A percentile compares a stretch with the other conserved stretches of the same genome.
Conservation (phyloP, 1,140 invertebrate species). For the Drosophila bifasciata region DNA sequence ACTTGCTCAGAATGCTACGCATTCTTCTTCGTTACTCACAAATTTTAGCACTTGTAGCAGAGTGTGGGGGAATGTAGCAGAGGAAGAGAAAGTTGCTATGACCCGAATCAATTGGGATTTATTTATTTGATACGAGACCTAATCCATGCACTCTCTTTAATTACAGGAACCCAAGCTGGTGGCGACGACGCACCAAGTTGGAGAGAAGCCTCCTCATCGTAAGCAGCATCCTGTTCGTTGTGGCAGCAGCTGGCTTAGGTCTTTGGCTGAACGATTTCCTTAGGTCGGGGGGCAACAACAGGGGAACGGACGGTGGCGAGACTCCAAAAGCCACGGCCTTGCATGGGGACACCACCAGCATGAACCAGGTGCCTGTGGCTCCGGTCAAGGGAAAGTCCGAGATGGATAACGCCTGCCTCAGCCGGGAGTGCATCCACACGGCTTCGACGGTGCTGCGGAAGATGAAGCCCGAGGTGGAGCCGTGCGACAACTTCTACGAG, state of each 20-base stretch:
- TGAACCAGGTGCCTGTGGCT: slow-evolving; percentile 54
- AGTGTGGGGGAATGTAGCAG: too few species aligned
- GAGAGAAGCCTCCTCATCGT: slow-evolving; percentile 90
- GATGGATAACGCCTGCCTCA: slow-evolving; percentile 85
- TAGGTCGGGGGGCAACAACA: background rate
- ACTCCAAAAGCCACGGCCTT: slow-evolving; percentile 64
- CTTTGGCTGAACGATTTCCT: slow-evolving; percentile 85
- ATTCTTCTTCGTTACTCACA: too few species aligned
- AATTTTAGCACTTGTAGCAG: too few species aligned
- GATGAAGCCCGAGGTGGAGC: slow-evolving; percentile 90
- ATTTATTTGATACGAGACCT: background rate
- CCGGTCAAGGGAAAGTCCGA: slow-evolving; percentile 44
- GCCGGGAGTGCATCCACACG: slow-evolving; percentile 89
- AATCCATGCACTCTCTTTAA: slow-evolving; percentile 6
- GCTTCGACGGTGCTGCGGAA: slow-evolving; percentile 89
- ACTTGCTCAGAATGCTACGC: too few species aligned
- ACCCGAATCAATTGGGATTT: slow-evolving; percentile 28
- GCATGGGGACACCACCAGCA: slow-evolving; percentile 45
- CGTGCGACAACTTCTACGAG: slow-evolving; percentile 95
- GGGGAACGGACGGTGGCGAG: slow-evolving; percentile 1
- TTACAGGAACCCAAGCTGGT: slow-evolving; percentile 93
- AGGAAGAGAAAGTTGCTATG: too few species aligned
- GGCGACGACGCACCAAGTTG: slow-evolving; percentile 91
- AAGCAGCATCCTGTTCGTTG: slow-evolving; percentile 87
- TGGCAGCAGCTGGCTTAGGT: slow-evolving; percentile 88